Conservation (phyloP, 2,888 invertebrate genomes). For the Cecidostiba fungosa region DNA sequence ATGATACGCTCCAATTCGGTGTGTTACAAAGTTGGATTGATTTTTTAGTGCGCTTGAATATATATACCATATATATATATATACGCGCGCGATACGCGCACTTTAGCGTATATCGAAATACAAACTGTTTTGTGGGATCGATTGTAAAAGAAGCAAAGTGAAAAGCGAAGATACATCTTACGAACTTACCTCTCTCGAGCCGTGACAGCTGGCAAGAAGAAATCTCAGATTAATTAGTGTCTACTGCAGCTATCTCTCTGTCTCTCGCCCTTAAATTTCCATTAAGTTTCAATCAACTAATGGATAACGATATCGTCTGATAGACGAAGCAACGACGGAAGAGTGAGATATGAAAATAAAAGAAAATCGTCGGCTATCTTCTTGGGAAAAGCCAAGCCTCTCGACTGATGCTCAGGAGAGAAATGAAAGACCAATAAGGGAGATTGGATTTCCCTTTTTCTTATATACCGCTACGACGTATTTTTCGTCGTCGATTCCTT, state of each 20-base stretch:
- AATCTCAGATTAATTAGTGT: constrained; percentile 55
- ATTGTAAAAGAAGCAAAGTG: not conserved
- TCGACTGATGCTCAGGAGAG: not conserved
- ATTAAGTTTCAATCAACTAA: constrained; percentile 58
- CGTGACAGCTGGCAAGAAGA: constrained; percentile 1
- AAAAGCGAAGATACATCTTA: not conserved
- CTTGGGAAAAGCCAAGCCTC: not conserved
- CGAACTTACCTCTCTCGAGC: too few species aligned
- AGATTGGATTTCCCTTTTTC: constrained; percentile 41
- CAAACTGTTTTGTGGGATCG: too few species aligned
- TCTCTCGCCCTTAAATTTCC: constrained; percentile 21
- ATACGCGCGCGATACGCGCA: too few species aligned
- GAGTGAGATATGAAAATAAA: constrained; percentile 7
- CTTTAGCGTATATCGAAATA: too few species aligned
- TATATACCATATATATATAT: too few species aligned
- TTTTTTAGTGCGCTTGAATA: too few species aligned
- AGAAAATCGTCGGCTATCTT: not conserved
- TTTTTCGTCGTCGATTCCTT: not conserved
- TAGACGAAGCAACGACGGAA: constrained; percentile 13
- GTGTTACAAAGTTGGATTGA: too few species aligned
- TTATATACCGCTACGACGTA: not conserved
- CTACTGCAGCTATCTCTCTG: not conserved
- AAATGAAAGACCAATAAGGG: not conserved
- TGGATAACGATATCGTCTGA: constrained; percentile 51
- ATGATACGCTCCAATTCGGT: too few species aligned